These are phyloP conservation scores for Nematolebias whitei DNA, from an alignment of 2,113 vertebrate species.

Conservation along the genomic window DNA sequence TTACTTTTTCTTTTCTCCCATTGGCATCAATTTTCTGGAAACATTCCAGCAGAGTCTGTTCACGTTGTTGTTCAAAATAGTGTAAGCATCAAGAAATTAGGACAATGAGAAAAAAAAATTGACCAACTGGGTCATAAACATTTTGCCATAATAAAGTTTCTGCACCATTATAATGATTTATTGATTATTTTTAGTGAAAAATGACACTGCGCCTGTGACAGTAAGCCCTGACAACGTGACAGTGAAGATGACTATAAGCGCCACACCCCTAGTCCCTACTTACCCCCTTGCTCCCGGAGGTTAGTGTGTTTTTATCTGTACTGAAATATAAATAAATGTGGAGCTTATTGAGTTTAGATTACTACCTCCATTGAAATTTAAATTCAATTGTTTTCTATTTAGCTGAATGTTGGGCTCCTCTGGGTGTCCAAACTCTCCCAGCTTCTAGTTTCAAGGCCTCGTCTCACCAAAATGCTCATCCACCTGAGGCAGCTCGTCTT, in stretches of 20 bases:
- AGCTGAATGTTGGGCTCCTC: slow-evolving; percentile 84
- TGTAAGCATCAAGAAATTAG: neutral
- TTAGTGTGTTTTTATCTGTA: slow-evolving; percentile 50
- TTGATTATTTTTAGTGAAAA: slow-evolving; percentile 40
- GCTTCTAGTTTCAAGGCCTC: slow-evolving; percentile 76
- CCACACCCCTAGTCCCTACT: slow-evolving; percentile 70
- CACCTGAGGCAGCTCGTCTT: slow-evolving; percentile 68
- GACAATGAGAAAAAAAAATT: neutral
- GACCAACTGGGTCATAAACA: no score
- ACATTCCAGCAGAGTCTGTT: no score
- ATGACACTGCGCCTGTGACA: slow-evolving; percentile 47
- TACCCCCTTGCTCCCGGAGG: slow-evolving; percentile 82
- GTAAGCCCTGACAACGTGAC: slow-evolving; percentile 48
- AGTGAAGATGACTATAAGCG: slow-evolving; percentile 48
- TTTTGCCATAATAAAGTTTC: neutral
- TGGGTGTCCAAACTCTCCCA: slow-evolving; percentile 80
- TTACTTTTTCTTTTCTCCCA: no score
- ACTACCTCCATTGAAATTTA: neutral
- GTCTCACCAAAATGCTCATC: slow-evolving; percentile 68
- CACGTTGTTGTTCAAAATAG: no score
- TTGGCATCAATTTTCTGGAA: no score
- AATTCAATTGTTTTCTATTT: neutral
- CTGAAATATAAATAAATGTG: neutral
- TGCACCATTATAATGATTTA: neutral
- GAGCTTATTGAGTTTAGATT: neutral